phyloP scores from a whole-genome alignment of 2,888 invertebrate species.

The Pristionchus mayeri region DNA sequence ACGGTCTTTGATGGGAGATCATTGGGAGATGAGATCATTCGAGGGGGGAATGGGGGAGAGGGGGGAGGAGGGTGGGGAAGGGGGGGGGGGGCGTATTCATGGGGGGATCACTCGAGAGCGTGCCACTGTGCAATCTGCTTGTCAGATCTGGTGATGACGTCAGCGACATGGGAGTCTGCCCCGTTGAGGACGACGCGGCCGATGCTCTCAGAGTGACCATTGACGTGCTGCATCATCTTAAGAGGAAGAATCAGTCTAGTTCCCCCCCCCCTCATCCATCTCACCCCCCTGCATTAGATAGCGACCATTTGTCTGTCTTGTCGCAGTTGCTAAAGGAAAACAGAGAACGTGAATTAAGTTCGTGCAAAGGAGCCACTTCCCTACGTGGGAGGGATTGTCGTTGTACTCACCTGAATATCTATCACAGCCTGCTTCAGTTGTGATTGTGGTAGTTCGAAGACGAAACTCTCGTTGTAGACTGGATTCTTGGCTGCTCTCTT shows the following conservation, averaged over 20 bases:
- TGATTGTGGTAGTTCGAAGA: slow-evolving; percentile 90
- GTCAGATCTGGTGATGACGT: slow-evolving; percentile 47
- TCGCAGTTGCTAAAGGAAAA: too few relatives aligned
- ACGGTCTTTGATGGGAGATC: slow-evolving; percentile 6
- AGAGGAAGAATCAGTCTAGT: too few relatives aligned
- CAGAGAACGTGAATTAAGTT: too few relatives aligned
- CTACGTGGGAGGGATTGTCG: too few relatives aligned
- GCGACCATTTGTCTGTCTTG: too few relatives aligned
- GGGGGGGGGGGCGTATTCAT: not conserved
- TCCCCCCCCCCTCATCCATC: too few relatives aligned
- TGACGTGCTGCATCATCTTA: slow-evolving; percentile 45
- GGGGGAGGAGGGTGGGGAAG: not conserved
- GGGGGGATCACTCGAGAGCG: slow-evolving; percentile 82
- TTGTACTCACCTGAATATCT: slow-evolving; percentile 61
- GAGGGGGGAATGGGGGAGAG: not conserved
- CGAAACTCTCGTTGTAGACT: slow-evolving; percentile 98
- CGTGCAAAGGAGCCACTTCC: too few relatives aligned
- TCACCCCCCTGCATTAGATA: too few relatives aligned
- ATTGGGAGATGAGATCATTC: slow-evolving; percentile 1
- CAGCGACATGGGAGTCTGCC: slow-evolving; percentile 63
- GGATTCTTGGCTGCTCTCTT: slow-evolving; percentile 93
- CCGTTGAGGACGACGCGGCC: slow-evolving; percentile 63
- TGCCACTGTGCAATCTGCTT: slow-evolving; percentile 99
- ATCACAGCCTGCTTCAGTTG: slow-evolving; percentile 60
- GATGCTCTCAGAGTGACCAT: slow-evolving; percentile 56